Conservation (phyloP, 1,140 invertebrate genomes). For the Nephila pilipes region DNA sequence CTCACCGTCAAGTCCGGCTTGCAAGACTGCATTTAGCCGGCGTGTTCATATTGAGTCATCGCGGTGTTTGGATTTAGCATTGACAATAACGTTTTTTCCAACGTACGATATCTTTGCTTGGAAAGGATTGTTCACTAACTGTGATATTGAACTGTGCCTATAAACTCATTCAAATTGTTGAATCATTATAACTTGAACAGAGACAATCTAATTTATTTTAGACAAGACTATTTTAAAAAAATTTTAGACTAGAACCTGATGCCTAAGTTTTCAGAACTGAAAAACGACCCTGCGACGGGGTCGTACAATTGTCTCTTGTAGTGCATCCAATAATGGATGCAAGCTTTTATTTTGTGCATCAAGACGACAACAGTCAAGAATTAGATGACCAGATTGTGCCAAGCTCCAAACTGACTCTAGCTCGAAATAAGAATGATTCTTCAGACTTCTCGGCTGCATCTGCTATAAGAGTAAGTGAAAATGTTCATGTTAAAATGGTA, state of each 20-base stretch:
- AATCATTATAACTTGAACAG: not conserved
- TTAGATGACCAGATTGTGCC: constrained; percentile 66
- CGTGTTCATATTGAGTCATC: constrained; percentile 15
- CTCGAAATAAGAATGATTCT: not conserved
- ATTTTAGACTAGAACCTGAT: constrained; percentile 5
- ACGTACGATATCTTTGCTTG: not conserved
- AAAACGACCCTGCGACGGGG: not conserved
- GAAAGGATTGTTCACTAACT: not conserved
- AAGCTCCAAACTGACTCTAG: constrained; percentile 49
- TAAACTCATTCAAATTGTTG: not conserved
- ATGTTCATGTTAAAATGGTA: not conserved
- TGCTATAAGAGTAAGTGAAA: constrained; percentile 43
- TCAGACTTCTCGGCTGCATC: not conserved
- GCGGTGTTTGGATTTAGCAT: constrained; percentile 1
- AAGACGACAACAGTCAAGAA: constrained; percentile 65
- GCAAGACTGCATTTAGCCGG: constrained; percentile 2
- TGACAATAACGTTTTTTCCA: not conserved
- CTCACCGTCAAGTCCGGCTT: not conserved
- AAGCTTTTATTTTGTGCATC: constrained; percentile 66
- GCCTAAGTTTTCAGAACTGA: constrained; percentile 9
- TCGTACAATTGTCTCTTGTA: not conserved
- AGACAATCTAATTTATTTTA: not conserved
- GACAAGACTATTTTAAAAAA: too few relatives aligned
- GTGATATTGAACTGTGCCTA: not conserved
- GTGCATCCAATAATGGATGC: constrained; percentile 56